phyloP scores from a whole-genome alignment of 2,888 invertebrate species.

The Hololepta plana region DNA sequence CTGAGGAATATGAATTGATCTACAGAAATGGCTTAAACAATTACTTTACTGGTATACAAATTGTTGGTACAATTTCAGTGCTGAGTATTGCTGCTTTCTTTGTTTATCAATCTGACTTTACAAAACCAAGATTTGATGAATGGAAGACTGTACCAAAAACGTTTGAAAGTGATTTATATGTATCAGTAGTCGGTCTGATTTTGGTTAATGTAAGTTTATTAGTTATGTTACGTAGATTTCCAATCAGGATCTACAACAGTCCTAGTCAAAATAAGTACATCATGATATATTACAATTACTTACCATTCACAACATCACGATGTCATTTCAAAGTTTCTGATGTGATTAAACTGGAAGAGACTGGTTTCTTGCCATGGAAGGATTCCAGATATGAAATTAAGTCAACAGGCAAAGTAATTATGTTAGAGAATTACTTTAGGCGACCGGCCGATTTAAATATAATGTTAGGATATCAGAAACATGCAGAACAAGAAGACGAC shows the following conservation, averaged over 20 bases:
- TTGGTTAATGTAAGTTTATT: conserved; percentile 13
- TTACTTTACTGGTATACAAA: conserved; percentile 17
- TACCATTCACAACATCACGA: conserved; percentile 14
- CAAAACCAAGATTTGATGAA: conserved; percentile 6
- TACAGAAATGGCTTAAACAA: conserved; percentile 19
- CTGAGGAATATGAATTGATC: conserved; percentile 19
- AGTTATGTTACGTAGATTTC: conserved; percentile 15
- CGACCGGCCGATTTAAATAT: conserved; percentile 22
- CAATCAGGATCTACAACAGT: conserved; percentile 22
- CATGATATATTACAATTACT: conserved; percentile 15
- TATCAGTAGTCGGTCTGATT: conserved; percentile 15
- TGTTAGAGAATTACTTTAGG: conserved; percentile 21
- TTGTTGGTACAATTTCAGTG: conserved; percentile 13
- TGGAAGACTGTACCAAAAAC: conserved; percentile 8
- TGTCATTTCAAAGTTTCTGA: conserved; percentile 15
- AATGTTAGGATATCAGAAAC: conserved; percentile 20
- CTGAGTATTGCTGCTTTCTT: conserved; percentile 10
- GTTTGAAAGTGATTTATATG: conserved; percentile 12
- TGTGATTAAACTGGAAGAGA: conserved; percentile 12
- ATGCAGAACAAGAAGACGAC: conserved; percentile 13
- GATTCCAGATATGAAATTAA: conserved; percentile 15
- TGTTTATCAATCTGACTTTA: conserved; percentile 6
- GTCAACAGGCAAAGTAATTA: conserved; percentile 13
- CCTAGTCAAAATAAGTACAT: conserved; percentile 17
- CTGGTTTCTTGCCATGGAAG: conserved; percentile 17